These are phyloP conservation scores for Yoshiicerus persimilis DNA, from an alignment of 1,140 invertebrate genomes.

Conservation along the genomic window DNA sequence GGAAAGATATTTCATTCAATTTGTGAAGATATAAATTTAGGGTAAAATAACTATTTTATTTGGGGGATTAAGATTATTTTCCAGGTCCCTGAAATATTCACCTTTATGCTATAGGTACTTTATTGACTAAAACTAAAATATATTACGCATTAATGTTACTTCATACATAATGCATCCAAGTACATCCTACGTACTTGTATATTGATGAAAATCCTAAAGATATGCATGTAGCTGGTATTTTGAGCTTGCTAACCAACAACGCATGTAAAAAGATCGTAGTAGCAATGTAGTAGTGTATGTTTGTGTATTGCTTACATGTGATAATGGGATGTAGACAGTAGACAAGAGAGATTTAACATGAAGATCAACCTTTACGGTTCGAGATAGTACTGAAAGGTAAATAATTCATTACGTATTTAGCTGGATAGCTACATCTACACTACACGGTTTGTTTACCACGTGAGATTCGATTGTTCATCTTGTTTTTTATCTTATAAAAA, in stretches of 20 bases:
- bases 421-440: no score
- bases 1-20: no score
- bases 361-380: neutral
- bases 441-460: neutral
- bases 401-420: neutral
- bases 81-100: no score
- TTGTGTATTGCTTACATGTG: neutral
- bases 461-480: neutral
- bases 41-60: no score
- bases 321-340: neutral
- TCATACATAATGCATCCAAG: neutral
- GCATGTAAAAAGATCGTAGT: neutral
- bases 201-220: neutral
- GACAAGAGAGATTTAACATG: neutral
- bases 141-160: neutral
- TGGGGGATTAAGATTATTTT: no score
- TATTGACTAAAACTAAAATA: neutral
- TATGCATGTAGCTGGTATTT: neutral
- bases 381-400: neutral
- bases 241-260: neutral
- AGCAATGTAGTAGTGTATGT: neutral
- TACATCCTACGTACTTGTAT: neutral
- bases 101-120: neutral
- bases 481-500: neutral
- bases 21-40: no score